Evolutionary conservation across 2,888 invertebrate species (phyloP).

Genomic region (Leptopilina syphax): DNA sequence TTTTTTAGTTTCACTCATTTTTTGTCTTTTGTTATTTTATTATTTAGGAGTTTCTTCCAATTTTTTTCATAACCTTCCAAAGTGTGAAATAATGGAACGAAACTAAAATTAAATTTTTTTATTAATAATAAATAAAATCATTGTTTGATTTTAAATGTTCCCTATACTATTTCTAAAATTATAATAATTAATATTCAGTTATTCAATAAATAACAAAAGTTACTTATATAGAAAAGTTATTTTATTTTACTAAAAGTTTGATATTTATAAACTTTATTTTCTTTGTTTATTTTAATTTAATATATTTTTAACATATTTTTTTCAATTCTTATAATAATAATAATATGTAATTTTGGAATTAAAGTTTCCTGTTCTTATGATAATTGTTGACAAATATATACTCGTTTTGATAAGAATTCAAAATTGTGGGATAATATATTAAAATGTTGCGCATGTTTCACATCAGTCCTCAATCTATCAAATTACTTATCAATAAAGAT

Average conservation of each 20-base stretch:
- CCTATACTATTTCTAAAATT: no score
- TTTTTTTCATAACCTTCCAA: no score
- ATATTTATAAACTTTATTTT: neutral
- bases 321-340: neutral
- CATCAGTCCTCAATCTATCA: neutral
- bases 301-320: neutral
- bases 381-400: conserved; percentile 13
- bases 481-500: conserved; percentile 29
- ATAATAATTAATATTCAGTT: no score
- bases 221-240: no score
- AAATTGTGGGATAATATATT: neutral
- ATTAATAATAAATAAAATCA: no score
- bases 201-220: no score
- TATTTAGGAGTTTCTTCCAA: no score
- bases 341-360: neutral
- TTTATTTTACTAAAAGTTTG: no score
- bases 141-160: no score
- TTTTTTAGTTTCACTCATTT: conserved; percentile 8
- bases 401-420: neutral
- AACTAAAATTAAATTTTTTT: no score
- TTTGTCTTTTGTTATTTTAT: conserved; percentile 20
- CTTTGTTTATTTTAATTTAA: neutral
- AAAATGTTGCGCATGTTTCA: conserved; percentile 1
- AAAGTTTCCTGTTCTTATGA: conserved; percentile 2
- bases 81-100: no score